phyloP scores from a whole-genome alignment of 2,113 vertebrate species.

The Tychaedon coryphoeus region DNA sequence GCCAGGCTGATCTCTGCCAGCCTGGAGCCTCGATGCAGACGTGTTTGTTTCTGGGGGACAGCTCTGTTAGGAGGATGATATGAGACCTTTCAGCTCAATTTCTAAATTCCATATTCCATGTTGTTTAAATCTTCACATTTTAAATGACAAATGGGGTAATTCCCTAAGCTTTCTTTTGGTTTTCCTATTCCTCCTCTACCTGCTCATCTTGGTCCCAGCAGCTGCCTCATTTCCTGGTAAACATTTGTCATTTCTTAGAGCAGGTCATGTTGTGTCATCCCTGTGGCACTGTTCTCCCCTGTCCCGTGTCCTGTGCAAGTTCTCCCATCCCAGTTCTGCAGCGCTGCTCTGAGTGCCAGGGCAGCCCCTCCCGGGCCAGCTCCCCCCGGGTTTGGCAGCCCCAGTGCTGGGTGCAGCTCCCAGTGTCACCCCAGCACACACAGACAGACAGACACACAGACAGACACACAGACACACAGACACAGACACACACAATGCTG shows the following conservation, averaged over 20 bases:
- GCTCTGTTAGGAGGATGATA: neutral
- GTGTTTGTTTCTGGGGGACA: neutral
- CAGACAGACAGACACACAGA: too few species aligned
- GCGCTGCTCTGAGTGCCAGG: neutral
- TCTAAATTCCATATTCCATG: neutral
- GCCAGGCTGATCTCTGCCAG: neutral
- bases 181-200: neutral
- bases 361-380: neutral
- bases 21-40: fast-evolving
- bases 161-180: neutral
- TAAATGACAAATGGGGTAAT: neutral
- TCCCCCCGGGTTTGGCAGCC: neutral
- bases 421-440: too few species aligned
- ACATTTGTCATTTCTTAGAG: neutral
- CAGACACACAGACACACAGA: too few species aligned
- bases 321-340: neutral
- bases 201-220: neutral
- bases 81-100: neutral
- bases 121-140: neutral
- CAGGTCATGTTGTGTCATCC: neutral
- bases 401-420: fast-evolving
- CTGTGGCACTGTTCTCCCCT: fast-evolving
- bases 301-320: neutral
- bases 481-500: too few species aligned
- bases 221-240: neutral